phyloP scores from a whole-genome alignment of 2,113 vertebrate species.

The Aspidoscelis tigris region DNA sequence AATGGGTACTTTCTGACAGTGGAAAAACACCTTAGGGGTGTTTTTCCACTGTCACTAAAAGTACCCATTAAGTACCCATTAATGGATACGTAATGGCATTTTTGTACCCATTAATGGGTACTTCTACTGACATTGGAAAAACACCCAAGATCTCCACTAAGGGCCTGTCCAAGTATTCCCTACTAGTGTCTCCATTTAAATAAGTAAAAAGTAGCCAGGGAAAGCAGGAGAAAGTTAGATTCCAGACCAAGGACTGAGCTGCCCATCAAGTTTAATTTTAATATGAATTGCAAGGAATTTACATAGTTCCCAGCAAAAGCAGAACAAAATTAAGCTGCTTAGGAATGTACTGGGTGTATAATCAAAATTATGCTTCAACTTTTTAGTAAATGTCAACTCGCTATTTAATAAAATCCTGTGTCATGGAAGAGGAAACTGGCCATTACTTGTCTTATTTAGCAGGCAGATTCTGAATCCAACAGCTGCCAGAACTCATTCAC shows the following conservation, averaged over 20 bases:
- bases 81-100: too few relatives aligned
- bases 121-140: too few relatives aligned
- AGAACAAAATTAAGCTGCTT: conserved; percentile 37
- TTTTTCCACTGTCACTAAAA: too few relatives aligned
- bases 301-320: conserved; percentile 11
- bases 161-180: neutral
- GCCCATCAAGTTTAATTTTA: conserved; percentile 30
- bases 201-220: neutral
- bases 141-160: too few relatives aligned
- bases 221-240: neutral
- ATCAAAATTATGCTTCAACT: conserved; percentile 21
- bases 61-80: too few relatives aligned
- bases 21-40: too few relatives aligned
- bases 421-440: neutral
- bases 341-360: neutral
- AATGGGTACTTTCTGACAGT: too few relatives aligned
- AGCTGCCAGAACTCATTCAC: neutral
- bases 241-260: neutral
- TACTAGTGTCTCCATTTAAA: neutral
- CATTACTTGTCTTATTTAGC: neutral
- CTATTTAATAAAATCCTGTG: conserved; percentile 28
- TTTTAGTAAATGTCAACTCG: conserved; percentile 27
- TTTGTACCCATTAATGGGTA: too few relatives aligned
- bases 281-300: conserved; percentile 29
- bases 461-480: neutral